Conservation (phyloP, 2,888 invertebrate species). For the Drosophila ezoana region DNA sequence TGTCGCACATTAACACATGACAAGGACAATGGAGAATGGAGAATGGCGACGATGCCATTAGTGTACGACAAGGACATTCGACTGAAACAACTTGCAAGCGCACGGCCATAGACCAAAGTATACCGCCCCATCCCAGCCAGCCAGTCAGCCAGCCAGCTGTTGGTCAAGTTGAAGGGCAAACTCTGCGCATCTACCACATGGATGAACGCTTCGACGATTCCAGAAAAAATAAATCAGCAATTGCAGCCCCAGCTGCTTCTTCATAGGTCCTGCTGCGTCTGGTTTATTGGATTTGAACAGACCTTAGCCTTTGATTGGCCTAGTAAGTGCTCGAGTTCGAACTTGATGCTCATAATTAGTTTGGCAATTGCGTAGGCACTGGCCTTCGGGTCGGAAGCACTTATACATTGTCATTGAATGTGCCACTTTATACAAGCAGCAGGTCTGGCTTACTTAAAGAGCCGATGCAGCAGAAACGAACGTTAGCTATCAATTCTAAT, state of each 20-base stretch:
- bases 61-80: constrained; percentile 73
- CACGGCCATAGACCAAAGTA: constrained; percentile 28
- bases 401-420: background rate
- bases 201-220: constrained; percentile 50
- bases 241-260: constrained; percentile 4
- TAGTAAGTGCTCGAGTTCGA: constrained; percentile 24
- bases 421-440: background rate
- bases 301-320: constrained; percentile 19
- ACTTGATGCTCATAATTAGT: constrained; percentile 51
- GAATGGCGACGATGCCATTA: constrained; percentile 70
- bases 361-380: constrained; percentile 33
- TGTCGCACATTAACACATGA: constrained; percentile 65
- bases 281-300: constrained; percentile 3
- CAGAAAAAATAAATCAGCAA: constrained; percentile 59
- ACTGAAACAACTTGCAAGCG: constrained; percentile 46
- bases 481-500: background rate
- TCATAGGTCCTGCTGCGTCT: constrained; percentile 1
- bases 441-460: background rate
- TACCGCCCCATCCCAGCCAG: background rate
- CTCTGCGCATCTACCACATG: constrained; percentile 24
- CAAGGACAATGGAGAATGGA: constrained; percentile 62
- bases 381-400: constrained; percentile 15
- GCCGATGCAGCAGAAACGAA: background rate
- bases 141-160: constrained; percentile 2
- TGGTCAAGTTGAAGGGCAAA: constrained; percentile 71